These are phyloP conservation scores for Ploceus nigricollis DNA, from an alignment of 2,113 vertebrate species.

Conservation along the genomic window DNA sequence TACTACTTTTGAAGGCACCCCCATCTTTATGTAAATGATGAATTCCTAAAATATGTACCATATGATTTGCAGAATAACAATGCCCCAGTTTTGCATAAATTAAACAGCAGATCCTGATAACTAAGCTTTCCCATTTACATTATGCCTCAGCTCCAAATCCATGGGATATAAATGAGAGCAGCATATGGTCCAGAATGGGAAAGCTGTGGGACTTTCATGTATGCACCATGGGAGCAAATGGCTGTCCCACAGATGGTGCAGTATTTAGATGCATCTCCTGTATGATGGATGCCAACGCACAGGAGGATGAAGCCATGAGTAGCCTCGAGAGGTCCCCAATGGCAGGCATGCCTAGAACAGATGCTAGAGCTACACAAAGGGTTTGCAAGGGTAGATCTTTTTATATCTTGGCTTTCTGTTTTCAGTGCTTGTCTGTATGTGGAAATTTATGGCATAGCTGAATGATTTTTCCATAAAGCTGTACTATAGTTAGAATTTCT, in stretches of 20 bases:
- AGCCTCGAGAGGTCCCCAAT: constrained; percentile 44
- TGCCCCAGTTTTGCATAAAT: constrained; percentile 30
- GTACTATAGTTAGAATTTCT: not conserved
- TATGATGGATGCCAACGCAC: constrained; percentile 10
- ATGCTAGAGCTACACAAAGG: constrained; percentile 1
- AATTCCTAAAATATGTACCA: not conserved
- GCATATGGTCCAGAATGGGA: constrained; percentile 56
- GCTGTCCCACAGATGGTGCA: constrained; percentile 53
- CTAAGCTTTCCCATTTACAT: constrained; percentile 36
- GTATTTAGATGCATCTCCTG: not conserved
- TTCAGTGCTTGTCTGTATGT: not conserved
- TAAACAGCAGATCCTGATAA: constrained; percentile 18
- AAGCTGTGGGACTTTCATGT: constrained; percentile 62
- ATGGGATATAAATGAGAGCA: constrained; percentile 57
- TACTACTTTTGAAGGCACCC: not conserved
- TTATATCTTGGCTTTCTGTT: not conserved
- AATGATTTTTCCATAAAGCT: not conserved
- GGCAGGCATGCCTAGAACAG: not conserved
- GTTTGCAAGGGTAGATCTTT: not conserved
- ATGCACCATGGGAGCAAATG: constrained; percentile 51
- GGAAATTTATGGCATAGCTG: not conserved
- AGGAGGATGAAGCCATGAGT: not conserved
- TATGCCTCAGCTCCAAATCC: constrained; percentile 47
- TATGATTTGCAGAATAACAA: constrained; percentile 29
- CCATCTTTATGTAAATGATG: not conserved